A percentile compares a stretch with the other conserved stretches of the same genome.
Evolutionary conservation across 2,888 invertebrate species (phyloP).

Genomic region (Lacanobia wlatinum): DNA sequence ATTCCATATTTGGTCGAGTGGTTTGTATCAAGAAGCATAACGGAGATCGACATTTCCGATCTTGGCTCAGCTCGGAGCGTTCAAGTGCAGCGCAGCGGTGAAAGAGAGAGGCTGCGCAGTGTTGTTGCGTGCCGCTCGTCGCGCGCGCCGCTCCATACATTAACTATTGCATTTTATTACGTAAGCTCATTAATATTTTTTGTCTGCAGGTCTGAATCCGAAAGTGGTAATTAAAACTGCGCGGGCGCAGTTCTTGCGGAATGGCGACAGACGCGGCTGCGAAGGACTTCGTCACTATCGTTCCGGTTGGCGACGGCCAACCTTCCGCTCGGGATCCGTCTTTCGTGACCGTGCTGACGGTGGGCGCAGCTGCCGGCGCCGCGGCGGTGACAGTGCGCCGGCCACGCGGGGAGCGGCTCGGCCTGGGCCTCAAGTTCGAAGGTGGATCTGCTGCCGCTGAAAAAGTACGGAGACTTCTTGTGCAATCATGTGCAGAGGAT

Average conservation of each 20-base stretch:
- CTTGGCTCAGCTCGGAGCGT: conserved; percentile 76
- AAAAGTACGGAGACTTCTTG: conserved; percentile 95
- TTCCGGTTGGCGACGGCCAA: conserved; percentile 90
- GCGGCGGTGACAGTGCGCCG: conserved; percentile 96
- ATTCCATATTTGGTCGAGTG: conserved; percentile 64
- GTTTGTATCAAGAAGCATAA: conserved; percentile 62
- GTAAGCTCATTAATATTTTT: conserved; percentile 84
- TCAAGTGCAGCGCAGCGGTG: conserved; percentile 81
- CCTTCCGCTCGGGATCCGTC: conserved; percentile 79
- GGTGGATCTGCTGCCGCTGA: conserved; percentile 96
- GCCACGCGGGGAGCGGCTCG: conserved; percentile 96
- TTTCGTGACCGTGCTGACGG: conserved; percentile 92
- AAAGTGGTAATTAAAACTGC: conserved; percentile 76
- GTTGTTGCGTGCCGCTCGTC: conserved; percentile 78
- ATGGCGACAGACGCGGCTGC: conserved; percentile 87
- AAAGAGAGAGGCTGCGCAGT: conserved; percentile 85
- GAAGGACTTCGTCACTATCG: conserved; percentile 91
- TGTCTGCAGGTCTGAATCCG: conserved; percentile 83
- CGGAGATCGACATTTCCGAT: conserved; percentile 64
- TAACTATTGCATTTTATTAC: conserved; percentile 80
- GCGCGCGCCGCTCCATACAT: conserved; percentile 74
- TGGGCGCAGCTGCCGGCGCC: conserved; percentile 88
- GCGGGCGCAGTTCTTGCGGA: conserved; percentile 82
- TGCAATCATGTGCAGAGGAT: conserved; percentile 96
- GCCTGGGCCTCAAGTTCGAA: conserved; percentile 97